These are phyloP conservation scores for Cinara cedri DNA, from an alignment of 2,888 invertebrate genomes.

Conservation along the genomic window DNA sequence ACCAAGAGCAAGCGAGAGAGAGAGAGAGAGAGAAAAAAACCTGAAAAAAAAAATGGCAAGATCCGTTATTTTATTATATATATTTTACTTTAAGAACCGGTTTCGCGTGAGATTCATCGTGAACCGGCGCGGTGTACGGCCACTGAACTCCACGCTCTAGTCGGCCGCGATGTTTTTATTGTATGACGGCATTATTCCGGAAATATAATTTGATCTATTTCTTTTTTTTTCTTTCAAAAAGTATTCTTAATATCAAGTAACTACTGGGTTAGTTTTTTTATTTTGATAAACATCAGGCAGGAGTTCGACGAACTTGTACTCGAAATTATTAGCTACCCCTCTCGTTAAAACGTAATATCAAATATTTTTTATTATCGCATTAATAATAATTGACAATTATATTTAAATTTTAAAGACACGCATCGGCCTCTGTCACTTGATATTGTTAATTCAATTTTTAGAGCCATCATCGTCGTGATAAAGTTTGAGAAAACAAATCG, in stretches of 20 bases:
- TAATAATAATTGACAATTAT: no score
- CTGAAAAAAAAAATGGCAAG: slow-evolving; percentile 38
- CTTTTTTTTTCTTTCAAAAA: background rate
- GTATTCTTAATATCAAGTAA: background rate
- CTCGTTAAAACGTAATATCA: no score
- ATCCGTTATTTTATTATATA: slow-evolving; percentile 47
- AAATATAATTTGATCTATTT: slow-evolving; percentile 44
- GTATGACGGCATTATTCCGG: slow-evolving; percentile 48
- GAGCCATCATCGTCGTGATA: no score
- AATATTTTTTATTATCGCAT: no score
- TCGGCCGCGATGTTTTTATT: background rate
- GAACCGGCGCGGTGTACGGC: slow-evolving; percentile 40
- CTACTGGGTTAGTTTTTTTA: background rate
- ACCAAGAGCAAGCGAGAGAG: no score
- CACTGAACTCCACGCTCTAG: slow-evolving; percentile 57
- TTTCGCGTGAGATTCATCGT: slow-evolving; percentile 42
- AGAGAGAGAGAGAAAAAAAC: background rate
- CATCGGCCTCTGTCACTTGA: no score
- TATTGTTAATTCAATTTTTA: no score
- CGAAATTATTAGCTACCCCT: no score
- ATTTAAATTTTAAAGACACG: no score
- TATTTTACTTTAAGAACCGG: slow-evolving; percentile 58
- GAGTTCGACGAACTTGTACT: background rate
- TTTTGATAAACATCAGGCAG: background rate
- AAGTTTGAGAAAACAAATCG: no score